A percentile compares a stretch with the other conserved stretches of the same genome.
These are phyloP conservation scores for Hirundichthys speculiger DNA, from an alignment of 2,113 vertebrate genomes.

Conservation along the genomic window DNA sequence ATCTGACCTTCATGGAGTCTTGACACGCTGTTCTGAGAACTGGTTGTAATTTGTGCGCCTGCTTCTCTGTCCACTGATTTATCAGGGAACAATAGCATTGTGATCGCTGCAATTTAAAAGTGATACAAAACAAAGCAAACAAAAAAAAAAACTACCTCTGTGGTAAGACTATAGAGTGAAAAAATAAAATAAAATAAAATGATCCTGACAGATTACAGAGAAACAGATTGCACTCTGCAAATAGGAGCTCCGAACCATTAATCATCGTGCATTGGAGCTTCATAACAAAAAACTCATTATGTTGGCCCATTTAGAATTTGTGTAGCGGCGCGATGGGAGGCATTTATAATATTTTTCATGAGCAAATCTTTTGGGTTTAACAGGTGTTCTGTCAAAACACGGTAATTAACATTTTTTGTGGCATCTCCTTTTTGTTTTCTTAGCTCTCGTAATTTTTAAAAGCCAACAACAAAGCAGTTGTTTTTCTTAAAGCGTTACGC, in stretches of 20 bases:
- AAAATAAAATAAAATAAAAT: slow-evolving; percentile 28
- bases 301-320: slow-evolving; percentile 52
- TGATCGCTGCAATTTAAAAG: no score
- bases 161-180: slow-evolving; percentile 1
- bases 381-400: slow-evolving; percentile 60
- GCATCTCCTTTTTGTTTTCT: not conserved
- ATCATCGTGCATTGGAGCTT: slow-evolving; percentile 50
- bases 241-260: slow-evolving; percentile 45
- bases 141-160: slow-evolving; percentile 1
- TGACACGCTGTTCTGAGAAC: no score
- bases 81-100: no score
- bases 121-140: no score
- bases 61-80: no score
- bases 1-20: slow-evolving; percentile 18
- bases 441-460: not conserved
- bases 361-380: slow-evolving; percentile 50
- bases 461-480: no score
- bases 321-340: slow-evolving; percentile 28
- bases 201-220: slow-evolving; percentile 47
- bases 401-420: slow-evolving; percentile 47
- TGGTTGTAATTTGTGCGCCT: no score
- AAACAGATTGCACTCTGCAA: slow-evolving; percentile 58
- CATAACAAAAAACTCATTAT: slow-evolving; percentile 65
- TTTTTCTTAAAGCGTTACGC: no score
- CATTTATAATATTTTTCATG: slow-evolving; percentile 53